These are phyloP conservation scores for Cheilosia grossa DNA, from an alignment of 2,888 invertebrate species.

Conservation along the genomic window DNA sequence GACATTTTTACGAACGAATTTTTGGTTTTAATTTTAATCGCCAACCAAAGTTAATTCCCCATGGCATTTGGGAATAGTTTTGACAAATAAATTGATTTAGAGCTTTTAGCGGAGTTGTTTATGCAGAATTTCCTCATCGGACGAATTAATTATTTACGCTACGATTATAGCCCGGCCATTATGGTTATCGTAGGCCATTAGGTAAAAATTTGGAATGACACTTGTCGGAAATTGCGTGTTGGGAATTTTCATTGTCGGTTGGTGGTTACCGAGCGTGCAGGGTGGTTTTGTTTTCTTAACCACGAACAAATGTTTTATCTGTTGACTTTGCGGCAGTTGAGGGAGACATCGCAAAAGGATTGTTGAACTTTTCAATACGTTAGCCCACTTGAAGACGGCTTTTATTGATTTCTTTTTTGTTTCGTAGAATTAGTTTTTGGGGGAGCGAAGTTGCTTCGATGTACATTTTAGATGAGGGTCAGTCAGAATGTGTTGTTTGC, in stretches of 20 bases:
- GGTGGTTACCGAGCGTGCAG: conserved; percentile 17
- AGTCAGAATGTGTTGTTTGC: background rate
- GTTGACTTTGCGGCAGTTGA: conserved; percentile 28
- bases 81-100: conserved; percentile 35
- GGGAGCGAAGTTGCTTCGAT: conserved; percentile 13
- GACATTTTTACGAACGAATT: conserved; percentile 45
- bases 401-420: conserved; percentile 45
- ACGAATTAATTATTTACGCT: conserved; percentile 31
- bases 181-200: conserved; percentile 48
- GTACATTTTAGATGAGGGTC: conserved; percentile 13
- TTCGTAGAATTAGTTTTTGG: conserved; percentile 10
- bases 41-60: background rate
- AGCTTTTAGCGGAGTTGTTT: background rate
- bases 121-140: conserved; percentile 37
- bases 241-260: conserved; percentile 27
- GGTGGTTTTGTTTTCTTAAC: conserved; percentile 28
- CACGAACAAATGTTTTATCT: conserved; percentile 22
- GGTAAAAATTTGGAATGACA: conserved; percentile 48
- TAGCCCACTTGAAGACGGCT: conserved; percentile 3
- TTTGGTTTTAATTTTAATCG: background rate
- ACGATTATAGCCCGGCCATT: conserved; percentile 2
- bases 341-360: conserved; percentile 17
- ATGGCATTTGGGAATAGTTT: conserved; percentile 11
- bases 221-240: conserved; percentile 68
- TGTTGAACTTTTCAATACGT: conserved; percentile 8